These are phyloP conservation scores for Masticophis lateralis DNA, from an alignment of 2,797 vertebrate genomes.

Conservation along the genomic window DNA sequence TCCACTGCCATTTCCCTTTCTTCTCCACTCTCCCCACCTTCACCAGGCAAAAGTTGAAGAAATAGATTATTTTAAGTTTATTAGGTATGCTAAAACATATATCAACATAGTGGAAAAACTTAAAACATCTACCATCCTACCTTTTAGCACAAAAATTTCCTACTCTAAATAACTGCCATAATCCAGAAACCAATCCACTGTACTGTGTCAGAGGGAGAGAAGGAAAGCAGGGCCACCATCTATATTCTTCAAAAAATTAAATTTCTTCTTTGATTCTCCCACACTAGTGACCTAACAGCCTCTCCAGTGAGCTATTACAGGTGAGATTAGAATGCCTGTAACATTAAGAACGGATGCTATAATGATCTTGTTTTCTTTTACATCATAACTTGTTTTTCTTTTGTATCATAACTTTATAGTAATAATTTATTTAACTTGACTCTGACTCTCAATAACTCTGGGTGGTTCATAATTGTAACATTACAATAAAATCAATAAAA, in stretches of 20 bases:
- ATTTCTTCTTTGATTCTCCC: not conserved
- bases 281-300: not conserved
- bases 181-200: not conserved
- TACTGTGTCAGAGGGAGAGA: not conserved
- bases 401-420: not conserved
- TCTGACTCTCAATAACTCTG: not conserved
- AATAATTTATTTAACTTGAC: not conserved
- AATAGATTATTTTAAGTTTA: not conserved
- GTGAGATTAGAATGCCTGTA: not conserved
- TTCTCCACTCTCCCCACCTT: not conserved
- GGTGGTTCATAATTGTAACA: not conserved
- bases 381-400: not conserved
- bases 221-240: not conserved
- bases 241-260: not conserved
- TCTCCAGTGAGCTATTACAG: not conserved
- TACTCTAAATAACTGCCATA: not conserved
- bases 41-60: not conserved
- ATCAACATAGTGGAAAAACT: not conserved
- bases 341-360: not conserved
- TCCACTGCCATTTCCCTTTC: not conserved
- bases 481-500: not conserved
- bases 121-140: not conserved
- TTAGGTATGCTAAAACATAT: not conserved
- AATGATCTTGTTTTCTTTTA: not conserved
- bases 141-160: not conserved